Percentiles rank a stretch among this genome's conserved stretches.
These are phyloP conservation scores for Thomomys bottae DNA, from an alignment of 2,113 vertebrate species.

Conservation along the genomic window DNA sequence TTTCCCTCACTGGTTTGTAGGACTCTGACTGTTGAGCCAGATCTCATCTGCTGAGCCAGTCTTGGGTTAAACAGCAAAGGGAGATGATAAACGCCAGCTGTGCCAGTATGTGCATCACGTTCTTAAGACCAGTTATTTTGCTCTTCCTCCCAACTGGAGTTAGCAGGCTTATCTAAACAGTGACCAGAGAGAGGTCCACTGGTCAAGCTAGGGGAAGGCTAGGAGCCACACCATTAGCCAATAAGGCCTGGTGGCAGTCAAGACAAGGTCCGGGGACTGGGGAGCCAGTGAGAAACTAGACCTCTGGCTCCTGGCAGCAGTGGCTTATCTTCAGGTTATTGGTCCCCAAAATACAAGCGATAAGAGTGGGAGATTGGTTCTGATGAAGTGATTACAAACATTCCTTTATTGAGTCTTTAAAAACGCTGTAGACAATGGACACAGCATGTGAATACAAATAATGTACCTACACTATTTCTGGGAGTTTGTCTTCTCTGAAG, in stretches of 20 bases:
- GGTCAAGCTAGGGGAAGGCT: not conserved
- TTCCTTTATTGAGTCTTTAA: slow-evolving; percentile 73
- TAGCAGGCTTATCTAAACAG: not conserved
- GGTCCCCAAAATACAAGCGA: not conserved
- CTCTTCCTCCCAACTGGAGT: not conserved
- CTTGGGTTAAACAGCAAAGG: not conserved
- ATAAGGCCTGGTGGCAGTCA: not conserved
- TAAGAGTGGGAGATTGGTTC: not conserved
- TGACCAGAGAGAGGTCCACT: not conserved
- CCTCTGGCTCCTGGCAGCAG: not conserved
- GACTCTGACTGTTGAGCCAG: not conserved
- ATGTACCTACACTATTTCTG: not conserved
- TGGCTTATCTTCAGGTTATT: not conserved
- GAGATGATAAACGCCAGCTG: not conserved
- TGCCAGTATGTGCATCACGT: not conserved
- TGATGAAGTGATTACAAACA: slow-evolving; percentile 57
- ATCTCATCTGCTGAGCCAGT: not conserved
- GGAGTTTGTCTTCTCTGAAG: not conserved
- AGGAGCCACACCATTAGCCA: not conserved
- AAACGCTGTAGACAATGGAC: slow-evolving; percentile 56
- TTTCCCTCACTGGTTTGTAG: not conserved
- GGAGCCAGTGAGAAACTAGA: not conserved
- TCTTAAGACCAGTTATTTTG: not conserved
- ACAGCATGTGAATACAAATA: not conserved
- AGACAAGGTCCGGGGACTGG: not conserved